Evolutionary conservation across 2,888 invertebrate species (phyloP).

Genomic region (Lycophotia porphyrea): DNA sequence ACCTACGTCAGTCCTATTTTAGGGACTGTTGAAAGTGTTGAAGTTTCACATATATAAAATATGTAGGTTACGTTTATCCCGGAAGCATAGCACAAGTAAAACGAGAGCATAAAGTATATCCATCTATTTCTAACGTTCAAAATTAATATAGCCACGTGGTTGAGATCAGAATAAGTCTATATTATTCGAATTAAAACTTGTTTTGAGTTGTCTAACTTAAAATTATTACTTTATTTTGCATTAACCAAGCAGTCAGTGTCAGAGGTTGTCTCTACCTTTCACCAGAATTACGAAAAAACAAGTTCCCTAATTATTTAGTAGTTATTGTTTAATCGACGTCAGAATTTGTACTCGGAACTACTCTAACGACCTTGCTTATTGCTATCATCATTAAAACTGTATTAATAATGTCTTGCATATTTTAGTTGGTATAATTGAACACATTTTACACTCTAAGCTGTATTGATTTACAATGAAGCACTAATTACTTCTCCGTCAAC

Average conservation of each 20-base stretch:
- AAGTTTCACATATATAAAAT: slow-evolving; percentile 33
- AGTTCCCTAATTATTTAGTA: slow-evolving; percentile 47
- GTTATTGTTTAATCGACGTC: slow-evolving; percentile 42
- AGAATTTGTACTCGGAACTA: slow-evolving; percentile 46
- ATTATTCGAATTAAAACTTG: slow-evolving; percentile 25
- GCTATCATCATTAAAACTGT: slow-evolving; percentile 61
- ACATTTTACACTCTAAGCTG: slow-evolving; percentile 22
- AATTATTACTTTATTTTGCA: slow-evolving; percentile 9
- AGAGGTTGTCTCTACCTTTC: slow-evolving; percentile 10
- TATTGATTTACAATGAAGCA: slow-evolving; percentile 28
- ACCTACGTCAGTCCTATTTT: slow-evolving; percentile 48
- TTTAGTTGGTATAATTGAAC: slow-evolving; percentile 31
- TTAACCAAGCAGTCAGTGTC: slow-evolving; percentile 7
- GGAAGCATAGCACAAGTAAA: slow-evolving; percentile 53
- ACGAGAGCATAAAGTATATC: slow-evolving; percentile 43
- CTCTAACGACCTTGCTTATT: slow-evolving; percentile 61
- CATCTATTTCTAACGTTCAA: slow-evolving; percentile 34
- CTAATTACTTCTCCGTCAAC: slow-evolving; percentile 16
- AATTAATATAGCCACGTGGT: slow-evolving; percentile 39
- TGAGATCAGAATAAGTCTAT: slow-evolving; percentile 15
- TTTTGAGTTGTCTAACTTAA: slow-evolving; percentile 13
- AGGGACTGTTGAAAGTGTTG: slow-evolving; percentile 35
- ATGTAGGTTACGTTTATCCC: slow-evolving; percentile 61
- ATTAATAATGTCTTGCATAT: slow-evolving; percentile 48
- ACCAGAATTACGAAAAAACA: slow-evolving; percentile 37